A percentile compares a stretch with the other conserved stretches of the same genome.
Evolutionary conservation across 2,113 vertebrate genomes (phyloP).

Genomic region (Antechinus flavipes): DNA sequence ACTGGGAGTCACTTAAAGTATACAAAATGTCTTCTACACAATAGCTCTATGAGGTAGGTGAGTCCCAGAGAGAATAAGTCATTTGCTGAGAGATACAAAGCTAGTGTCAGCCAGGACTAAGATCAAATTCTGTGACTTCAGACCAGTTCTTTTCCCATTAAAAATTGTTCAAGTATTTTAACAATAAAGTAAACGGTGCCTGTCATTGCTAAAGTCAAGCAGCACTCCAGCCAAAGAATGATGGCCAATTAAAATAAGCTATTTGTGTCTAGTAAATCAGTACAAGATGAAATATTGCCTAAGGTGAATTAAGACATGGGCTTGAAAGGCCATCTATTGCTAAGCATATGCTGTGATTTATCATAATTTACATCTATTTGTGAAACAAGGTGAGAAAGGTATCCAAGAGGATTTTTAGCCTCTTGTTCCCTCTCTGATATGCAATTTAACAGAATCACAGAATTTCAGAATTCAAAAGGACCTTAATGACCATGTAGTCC

Average conservation of each 20-base stretch:
- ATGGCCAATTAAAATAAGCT: slow-evolving; percentile 79
- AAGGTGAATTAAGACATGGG: slow-evolving; percentile 64
- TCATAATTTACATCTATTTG: slow-evolving; percentile 72
- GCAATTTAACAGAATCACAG: background rate
- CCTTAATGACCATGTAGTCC: background rate
- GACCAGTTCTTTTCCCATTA: background rate
- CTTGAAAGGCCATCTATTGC: slow-evolving; percentile 67
- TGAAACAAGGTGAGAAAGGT: background rate
- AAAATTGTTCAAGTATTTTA: slow-evolving; percentile 67
- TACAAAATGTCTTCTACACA: background rate
- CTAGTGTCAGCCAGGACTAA: background rate
- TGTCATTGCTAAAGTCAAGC: slow-evolving; percentile 68
- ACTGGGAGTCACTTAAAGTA: background rate
- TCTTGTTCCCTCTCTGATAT: slow-evolving; percentile 28
- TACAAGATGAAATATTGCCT: slow-evolving; percentile 72
- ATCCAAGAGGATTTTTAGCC: slow-evolving; percentile 42
- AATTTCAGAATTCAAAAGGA: background rate
- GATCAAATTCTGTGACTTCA: background rate
- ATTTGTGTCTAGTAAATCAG: slow-evolving; percentile 67
- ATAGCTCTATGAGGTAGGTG: background rate
- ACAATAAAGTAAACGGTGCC: slow-evolving; percentile 66
- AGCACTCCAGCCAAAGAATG: slow-evolving; percentile 52
- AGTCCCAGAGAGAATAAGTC: background rate
- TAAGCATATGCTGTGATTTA: slow-evolving; percentile 61
- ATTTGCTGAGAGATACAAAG: background rate